Conservation (phyloP, 2,113 vertebrate species). For the Pituophis catenifer region DNA sequence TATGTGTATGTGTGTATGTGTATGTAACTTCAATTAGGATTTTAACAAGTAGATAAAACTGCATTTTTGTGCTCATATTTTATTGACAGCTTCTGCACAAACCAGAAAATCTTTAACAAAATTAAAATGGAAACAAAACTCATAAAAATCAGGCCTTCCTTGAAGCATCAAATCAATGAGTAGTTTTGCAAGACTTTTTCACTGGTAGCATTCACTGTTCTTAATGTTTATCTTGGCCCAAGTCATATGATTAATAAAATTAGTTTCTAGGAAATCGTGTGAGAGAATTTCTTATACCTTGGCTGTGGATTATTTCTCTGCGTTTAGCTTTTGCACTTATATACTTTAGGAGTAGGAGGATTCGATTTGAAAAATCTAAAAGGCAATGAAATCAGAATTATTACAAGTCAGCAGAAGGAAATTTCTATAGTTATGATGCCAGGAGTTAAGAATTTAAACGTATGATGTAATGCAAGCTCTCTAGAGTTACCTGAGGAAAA, state of each 20-base stretch:
- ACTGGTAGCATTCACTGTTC: not conserved
- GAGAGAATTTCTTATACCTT: not conserved
- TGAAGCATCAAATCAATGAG: not conserved
- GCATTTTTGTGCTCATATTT: not conserved
- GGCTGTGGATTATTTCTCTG: not conserved
- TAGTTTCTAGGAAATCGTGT: not conserved
- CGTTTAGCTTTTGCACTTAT: not conserved
- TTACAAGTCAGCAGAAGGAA: not conserved
- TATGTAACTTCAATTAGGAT: not conserved
- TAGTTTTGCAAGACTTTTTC: not conserved
- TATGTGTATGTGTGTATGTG: not conserved
- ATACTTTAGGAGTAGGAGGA: not conserved
- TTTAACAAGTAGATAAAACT: not conserved
- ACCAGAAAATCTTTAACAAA: not conserved
- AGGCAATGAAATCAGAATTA: not conserved
- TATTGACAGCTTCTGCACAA: not conserved
- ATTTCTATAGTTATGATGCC: not conserved
- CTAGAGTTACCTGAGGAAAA: not conserved
- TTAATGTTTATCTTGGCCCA: not conserved
- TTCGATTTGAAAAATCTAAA: not conserved
- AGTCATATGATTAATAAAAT: not conserved
- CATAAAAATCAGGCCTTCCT: not conserved
- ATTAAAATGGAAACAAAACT: not conserved
- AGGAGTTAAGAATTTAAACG: not conserved
- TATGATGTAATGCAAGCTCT: not conserved